These are phyloP conservation scores for Chelonoidis abingdonii DNA, from an alignment of 2,113 vertebrate genomes.

Conservation along the genomic window DNA sequence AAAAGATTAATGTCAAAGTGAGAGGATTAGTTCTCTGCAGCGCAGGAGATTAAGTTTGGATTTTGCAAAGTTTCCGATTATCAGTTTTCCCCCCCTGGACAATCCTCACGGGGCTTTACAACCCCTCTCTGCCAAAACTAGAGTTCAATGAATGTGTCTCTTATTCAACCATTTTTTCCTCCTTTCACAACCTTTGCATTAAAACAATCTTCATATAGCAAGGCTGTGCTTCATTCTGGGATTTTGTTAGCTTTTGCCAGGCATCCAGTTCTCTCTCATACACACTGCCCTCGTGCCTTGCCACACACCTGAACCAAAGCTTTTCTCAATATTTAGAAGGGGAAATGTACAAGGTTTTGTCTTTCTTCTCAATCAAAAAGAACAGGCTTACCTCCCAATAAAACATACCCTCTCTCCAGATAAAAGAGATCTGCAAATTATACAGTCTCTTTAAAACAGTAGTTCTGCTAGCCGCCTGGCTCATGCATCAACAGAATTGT, in stretches of 20 bases:
- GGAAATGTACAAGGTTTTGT: background rate
- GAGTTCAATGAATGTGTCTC: background rate
- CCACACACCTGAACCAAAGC: background rate
- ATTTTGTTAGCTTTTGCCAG: background rate
- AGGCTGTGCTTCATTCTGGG: background rate
- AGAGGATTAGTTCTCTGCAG: constrained; percentile 62
- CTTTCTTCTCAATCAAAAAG: background rate
- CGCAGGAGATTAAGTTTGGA: constrained; percentile 52
- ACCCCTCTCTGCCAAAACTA: background rate
- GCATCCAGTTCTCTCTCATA: background rate
- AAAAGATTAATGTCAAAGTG: constrained; percentile 64
- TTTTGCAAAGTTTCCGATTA: constrained; percentile 61
- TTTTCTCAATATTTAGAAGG: background rate
- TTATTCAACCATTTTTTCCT: background rate
- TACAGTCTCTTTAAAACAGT: background rate
- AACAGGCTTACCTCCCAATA: background rate
- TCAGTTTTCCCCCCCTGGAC: background rate
- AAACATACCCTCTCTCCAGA: background rate
- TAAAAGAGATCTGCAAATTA: background rate
- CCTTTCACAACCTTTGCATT: background rate
- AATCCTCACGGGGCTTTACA: background rate
- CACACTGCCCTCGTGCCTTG: background rate
- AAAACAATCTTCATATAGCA: background rate
- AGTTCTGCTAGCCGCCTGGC: background rate
- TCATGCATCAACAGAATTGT: background rate